Percentiles rank a stretch among this genome's conserved stretches.
Evolutionary conservation across 2,113 vertebrate species (phyloP).

Genomic region (Macroglossus sobrinus): DNA sequence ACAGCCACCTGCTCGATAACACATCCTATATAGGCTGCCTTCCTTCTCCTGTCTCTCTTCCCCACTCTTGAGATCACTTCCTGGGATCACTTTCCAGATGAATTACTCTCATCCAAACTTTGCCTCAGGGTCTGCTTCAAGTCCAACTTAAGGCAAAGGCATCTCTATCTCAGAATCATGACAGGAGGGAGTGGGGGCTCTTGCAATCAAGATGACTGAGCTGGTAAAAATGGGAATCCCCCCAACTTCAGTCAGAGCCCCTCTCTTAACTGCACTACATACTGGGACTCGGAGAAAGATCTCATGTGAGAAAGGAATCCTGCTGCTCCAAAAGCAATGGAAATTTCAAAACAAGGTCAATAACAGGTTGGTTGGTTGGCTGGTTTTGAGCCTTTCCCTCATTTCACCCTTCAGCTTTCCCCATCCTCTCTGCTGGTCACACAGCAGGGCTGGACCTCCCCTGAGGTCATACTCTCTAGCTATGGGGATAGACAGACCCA

Average conservation of each 20-base stretch:
- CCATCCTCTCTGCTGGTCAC: not conserved
- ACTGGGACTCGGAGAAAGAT: not conserved
- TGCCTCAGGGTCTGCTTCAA: not conserved
- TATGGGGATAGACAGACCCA: not conserved
- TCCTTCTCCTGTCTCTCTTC: not conserved
- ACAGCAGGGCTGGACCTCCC: not conserved
- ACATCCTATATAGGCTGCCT: accelerated
- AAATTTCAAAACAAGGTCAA: not conserved
- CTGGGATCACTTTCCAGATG: not conserved
- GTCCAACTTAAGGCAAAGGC: not conserved
- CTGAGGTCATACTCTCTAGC: not conserved
- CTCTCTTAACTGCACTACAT: not conserved
- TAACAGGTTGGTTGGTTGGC: not conserved
- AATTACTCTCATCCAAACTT: not conserved
- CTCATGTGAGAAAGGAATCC: not conserved
- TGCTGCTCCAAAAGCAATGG: not conserved
- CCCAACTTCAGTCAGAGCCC: not conserved
- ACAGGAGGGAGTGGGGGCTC: not conserved
- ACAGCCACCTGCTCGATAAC: not conserved
- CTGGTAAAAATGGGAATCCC: not conserved
- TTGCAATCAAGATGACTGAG: not conserved
- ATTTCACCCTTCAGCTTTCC: not conserved
- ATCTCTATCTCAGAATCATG: not conserved
- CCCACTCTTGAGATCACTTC: accelerated
- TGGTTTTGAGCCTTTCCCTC: not conserved